Evolutionary conservation across 2,113 vertebrate genomes (phyloP).

Genomic region (Dolichotis patagonum): DNA sequence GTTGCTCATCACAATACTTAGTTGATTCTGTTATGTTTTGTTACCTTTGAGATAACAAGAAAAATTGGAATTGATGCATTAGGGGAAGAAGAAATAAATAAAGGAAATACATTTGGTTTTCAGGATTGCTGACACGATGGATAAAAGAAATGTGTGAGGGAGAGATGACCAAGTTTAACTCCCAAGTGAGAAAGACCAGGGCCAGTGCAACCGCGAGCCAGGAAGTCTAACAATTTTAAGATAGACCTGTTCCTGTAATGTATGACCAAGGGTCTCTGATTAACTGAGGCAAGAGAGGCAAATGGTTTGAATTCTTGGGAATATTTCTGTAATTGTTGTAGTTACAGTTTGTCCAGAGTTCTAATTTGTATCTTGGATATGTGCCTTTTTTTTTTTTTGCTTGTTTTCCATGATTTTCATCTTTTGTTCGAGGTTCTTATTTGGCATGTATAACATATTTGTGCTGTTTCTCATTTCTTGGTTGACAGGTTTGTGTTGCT

Average conservation of each 20-base stretch:
- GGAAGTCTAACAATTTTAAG: background rate
- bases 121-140: background rate
- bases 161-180: background rate
- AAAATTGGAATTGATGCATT: background rate
- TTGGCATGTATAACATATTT: background rate
- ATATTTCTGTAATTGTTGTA: background rate
- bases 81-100: background rate
- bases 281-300: background rate
- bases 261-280: background rate
- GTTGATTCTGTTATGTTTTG: background rate
- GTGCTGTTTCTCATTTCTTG: constrained; percentile 35
- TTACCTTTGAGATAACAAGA: constrained; percentile 3
- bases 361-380: constrained; percentile 12
- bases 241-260: constrained; percentile 16
- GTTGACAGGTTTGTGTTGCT: constrained; percentile 9
- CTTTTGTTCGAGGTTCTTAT: constrained; percentile 23
- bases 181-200: background rate
- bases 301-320: background rate
- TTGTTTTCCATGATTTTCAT: constrained; percentile 11
- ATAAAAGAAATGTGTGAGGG: background rate
- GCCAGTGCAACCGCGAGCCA: background rate
- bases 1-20: constrained; percentile 12
- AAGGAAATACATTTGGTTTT: background rate
- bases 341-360: constrained; percentile 21
- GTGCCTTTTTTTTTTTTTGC: background rate